Evolutionary conservation across 2,113 vertebrate genomes (phyloP).

Genomic region (Ceyx margarethae): DNA sequence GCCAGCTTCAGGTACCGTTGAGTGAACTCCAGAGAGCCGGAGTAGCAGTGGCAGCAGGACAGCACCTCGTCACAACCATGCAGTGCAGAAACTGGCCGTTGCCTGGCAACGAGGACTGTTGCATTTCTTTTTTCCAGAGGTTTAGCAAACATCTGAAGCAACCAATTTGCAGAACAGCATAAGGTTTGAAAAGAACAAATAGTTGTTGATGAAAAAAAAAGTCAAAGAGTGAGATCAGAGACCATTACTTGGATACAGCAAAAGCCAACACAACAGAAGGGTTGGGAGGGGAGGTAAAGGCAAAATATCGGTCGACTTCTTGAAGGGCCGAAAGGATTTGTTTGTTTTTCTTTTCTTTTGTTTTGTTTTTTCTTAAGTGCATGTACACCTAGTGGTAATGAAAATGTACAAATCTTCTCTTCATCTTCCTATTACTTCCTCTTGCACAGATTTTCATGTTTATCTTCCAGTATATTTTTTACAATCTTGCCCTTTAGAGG

Average conservation of each 20-base stretch:
- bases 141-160: constrained; percentile 15
- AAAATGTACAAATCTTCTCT: not conserved
- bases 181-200: constrained; percentile 39
- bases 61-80: not conserved
- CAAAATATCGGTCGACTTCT: not conserved
- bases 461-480: not conserved
- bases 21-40: not conserved
- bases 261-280: constrained; percentile 36
- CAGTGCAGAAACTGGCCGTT: not conserved
- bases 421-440: not conserved
- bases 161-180: not conserved
- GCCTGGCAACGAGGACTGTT: not conserved
- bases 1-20: not conserved
- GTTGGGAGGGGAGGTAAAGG: not conserved
- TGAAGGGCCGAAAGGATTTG: not conserved
- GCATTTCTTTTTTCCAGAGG: constrained; percentile 34
- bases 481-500: not conserved
- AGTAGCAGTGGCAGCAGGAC: not conserved
- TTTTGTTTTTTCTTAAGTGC: too few species aligned
- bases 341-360: too few species aligned
- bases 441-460: not conserved
- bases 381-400: not conserved
- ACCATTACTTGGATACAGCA: constrained; percentile 31
- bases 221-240: not conserved
- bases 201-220: constrained; percentile 19